Conservation (phyloP, 1,140 invertebrate species). For the Gryllus bimaculatus region DNA sequence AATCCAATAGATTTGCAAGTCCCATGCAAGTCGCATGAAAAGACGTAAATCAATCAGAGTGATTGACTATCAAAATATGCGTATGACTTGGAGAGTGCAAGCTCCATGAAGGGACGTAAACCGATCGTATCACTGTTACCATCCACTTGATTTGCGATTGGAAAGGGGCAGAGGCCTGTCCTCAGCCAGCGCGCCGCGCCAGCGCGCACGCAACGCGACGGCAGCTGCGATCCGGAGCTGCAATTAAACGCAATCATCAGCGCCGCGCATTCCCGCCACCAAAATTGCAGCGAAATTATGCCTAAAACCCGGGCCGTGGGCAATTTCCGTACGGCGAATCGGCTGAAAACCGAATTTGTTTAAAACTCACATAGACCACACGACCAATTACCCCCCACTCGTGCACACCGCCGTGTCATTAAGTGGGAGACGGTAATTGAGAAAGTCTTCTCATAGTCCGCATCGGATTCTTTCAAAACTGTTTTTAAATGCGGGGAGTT, state of each 20-base stretch:
- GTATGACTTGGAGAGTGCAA: no score
- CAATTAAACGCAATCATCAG: neutral
- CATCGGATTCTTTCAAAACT: constrained; percentile 4
- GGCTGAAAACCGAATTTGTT: neutral
- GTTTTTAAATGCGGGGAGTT: neutral
- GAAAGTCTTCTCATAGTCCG: neutral
- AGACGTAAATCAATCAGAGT: no score
- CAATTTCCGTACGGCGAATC: neutral
- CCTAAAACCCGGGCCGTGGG: neutral
- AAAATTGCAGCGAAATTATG: neutral
- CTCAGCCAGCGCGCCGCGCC: neutral
- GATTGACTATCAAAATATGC: no score
- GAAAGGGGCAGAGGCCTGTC: neutral
- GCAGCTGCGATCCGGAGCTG: neutral
- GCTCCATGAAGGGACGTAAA: no score
- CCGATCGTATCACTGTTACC: no score
- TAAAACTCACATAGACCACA: neutral
- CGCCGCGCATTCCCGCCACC: neutral
- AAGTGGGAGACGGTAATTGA: neutral
- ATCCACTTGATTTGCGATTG: no score
- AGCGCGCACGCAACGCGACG: neutral
- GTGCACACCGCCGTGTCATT: neutral
- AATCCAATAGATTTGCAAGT: no score
- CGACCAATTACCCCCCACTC: neutral
- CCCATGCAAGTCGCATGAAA: no score